Percentiles rank a stretch among this genome's conserved stretches.
These are phyloP conservation scores for Synergus umbraculus DNA, from an alignment of 2,888 invertebrate genomes.

Conservation along the genomic window DNA sequence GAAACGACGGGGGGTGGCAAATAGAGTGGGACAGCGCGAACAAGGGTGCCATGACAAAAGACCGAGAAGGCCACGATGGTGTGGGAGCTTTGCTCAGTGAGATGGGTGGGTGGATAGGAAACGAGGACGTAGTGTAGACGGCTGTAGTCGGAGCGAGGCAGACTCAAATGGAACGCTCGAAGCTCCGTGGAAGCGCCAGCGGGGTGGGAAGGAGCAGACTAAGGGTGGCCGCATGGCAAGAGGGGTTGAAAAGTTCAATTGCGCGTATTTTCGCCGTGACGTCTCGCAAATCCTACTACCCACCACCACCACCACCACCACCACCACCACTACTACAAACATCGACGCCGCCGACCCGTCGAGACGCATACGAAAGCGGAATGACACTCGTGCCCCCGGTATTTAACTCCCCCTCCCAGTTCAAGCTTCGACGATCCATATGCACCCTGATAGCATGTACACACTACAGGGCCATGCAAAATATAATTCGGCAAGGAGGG, in stretches of 20 bases:
- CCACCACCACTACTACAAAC: conserved; percentile 42
- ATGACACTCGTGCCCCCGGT: conserved; percentile 60
- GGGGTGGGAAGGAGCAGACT: conserved; percentile 49
- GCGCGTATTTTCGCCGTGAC: conserved; percentile 76
- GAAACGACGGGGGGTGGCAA: conserved; percentile 67
- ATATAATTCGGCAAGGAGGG: background rate
- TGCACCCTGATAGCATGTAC: conserved; percentile 49
- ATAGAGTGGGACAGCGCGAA: conserved; percentile 74
- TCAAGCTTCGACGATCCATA: conserved; percentile 53
- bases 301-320: conserved; percentile 56
- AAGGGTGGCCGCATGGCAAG: conserved; percentile 62
- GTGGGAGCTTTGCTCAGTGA: conserved; percentile 30
- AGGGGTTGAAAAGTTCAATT: conserved; percentile 77
- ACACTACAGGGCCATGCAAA: conserved; percentile 44
- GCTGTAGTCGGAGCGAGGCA: conserved; percentile 61
- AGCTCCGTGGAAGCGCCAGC: conserved; percentile 44
- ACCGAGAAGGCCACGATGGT: conserved; percentile 61
- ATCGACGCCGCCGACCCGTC: conserved; percentile 24
- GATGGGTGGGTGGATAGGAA: conserved; percentile 52
- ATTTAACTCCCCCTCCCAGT: conserved; percentile 54
- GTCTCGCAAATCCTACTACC: conserved; percentile 73
- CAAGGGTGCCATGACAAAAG: conserved; percentile 75
- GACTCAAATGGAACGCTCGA: conserved; percentile 58
- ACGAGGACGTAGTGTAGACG: conserved; percentile 55
- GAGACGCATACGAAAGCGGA: conserved; percentile 57